Percentiles rank a stretch among this genome's conserved stretches.
Evolutionary conservation across 64 coral and sea anemone genomes (phyloP).

Genomic region (Astreopora myriophthalma): DNA sequence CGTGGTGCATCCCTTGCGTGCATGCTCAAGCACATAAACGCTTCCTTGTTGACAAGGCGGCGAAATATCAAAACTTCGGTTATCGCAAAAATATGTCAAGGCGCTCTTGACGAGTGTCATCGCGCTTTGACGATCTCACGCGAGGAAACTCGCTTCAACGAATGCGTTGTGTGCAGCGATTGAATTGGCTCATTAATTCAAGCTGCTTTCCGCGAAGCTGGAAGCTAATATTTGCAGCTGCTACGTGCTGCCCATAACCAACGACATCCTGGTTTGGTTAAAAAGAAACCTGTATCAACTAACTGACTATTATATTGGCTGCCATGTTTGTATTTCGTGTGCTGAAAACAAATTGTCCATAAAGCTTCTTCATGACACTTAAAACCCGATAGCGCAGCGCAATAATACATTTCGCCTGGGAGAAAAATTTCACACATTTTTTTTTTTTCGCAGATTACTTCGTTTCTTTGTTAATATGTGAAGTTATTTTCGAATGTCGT

Average conservation of each 20-base stretch:
- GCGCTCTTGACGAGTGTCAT: neutral
- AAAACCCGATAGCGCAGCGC: neutral
- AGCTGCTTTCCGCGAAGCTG: neutral
- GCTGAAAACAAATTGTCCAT: neutral
- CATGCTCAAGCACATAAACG: neutral
- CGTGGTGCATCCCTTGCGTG: conserved; percentile 1
- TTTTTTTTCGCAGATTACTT: neutral
- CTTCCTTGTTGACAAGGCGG: conserved; percentile 32
- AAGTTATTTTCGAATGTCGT: conserved; percentile 51
- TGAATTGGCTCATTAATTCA: neutral
- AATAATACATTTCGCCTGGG: neutral
- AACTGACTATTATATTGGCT: conserved; percentile 5
- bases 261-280: conserved; percentile 47
- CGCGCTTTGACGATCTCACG: neutral
- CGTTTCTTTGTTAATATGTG: conserved; percentile 32
- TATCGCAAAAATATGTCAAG: conserved; percentile 30
- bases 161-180: neutral
- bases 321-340: neutral
- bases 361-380: neutral
- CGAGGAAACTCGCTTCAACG: conserved; percentile 23
- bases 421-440: neutral
- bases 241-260: neutral
- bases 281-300: conserved; percentile 49
- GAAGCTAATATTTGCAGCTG: conserved; percentile 49
- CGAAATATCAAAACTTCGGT: conserved; percentile 27